A percentile compares a stretch with the other conserved stretches of the same genome.
These are phyloP conservation scores for Loxodonta africana DNA, from an alignment of 2,113 vertebrate species.

Conservation along the genomic window DNA sequence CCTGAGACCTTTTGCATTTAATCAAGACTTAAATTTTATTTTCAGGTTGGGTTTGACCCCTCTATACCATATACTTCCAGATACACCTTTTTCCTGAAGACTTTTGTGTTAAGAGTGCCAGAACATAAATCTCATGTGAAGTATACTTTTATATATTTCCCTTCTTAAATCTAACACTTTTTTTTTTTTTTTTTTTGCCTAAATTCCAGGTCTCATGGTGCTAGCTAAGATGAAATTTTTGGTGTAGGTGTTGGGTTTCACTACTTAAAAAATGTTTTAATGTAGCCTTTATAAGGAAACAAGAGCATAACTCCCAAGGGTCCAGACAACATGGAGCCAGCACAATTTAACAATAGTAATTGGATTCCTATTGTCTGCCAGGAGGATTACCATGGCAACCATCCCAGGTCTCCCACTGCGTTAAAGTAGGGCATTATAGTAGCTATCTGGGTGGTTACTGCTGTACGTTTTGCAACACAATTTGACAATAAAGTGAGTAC, in stretches of 20 bases:
- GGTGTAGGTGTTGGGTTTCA: not conserved
- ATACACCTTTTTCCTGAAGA: not conserved
- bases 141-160: not conserved
- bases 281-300: not conserved
- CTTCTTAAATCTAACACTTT: not conserved
- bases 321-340: not conserved
- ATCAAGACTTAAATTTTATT: not conserved
- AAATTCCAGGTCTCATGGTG: not conserved
- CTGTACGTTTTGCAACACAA: constrained; percentile 80
- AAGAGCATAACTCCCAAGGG: not conserved
- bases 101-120: not conserved
- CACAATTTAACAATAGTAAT: not conserved
- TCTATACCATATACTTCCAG: not conserved
- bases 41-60: not conserved
- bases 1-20: not conserved
- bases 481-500: constrained; percentile 84
- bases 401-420: not conserved
- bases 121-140: not conserved
- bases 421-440: constrained; percentile 78
- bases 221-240: not conserved
- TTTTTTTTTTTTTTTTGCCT: not conserved
- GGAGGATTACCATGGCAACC: not conserved
- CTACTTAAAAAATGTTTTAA: not conserved
- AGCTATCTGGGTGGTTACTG: constrained; percentile 85
- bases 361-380: not conserved